Evolutionary conservation across 1,140 invertebrate species (phyloP).

Genomic region (Paralvinella palmiformis): DNA sequence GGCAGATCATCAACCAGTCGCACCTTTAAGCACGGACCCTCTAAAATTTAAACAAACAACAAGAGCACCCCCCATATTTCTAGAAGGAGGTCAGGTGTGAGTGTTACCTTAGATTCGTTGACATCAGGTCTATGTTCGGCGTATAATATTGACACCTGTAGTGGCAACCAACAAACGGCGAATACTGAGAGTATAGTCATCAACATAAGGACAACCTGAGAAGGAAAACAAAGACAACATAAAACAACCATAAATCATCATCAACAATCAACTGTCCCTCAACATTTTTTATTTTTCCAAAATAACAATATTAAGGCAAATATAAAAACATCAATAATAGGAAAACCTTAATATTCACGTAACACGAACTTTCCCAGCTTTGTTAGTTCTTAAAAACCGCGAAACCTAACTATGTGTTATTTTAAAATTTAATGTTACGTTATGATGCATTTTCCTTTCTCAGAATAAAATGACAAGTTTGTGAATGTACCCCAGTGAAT

Average conservation of each 20-base stretch:
- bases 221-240: constrained; percentile 5
- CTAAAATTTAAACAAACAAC: too few relatives aligned
- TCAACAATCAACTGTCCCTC: too few relatives aligned
- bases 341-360: neutral
- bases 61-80: too few relatives aligned
- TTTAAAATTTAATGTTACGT: too few relatives aligned
- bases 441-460: too few relatives aligned
- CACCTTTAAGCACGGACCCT: too few relatives aligned
- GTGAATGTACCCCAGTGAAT: neutral
- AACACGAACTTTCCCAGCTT: neutral
- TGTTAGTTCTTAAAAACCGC: neutral
- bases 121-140: constrained; percentile 28
- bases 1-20: too few relatives aligned
- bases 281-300: neutral
- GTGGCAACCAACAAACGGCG: constrained; percentile 46
- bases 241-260: too few relatives aligned
- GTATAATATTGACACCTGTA: constrained; percentile 38
- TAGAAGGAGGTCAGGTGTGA: too few relatives aligned
- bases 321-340: neutral
- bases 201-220: constrained; percentile 51
- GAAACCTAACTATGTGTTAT: neutral
- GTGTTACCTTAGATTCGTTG: too few relatives aligned
- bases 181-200: constrained; percentile 50
- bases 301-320: neutral
- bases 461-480: too few relatives aligned